Base-by-base conservation (phyloP, 2,113 vertebrate genomes). In the Gadus macrocephalus region DNA sequence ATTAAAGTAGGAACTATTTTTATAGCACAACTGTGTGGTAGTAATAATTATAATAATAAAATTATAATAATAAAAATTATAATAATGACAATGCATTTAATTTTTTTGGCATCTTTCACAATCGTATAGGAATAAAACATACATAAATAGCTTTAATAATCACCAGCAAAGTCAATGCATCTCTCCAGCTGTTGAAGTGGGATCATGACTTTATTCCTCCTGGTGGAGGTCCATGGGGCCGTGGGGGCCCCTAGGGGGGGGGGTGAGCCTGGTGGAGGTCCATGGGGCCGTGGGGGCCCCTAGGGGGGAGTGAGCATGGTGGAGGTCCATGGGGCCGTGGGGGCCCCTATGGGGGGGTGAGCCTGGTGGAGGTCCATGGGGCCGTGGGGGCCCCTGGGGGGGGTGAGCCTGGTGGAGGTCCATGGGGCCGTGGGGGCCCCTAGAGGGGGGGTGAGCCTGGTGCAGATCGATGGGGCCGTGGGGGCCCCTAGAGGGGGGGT, bases 191-290 rank as follows among this genome's bases (percentile, higher is more conserved):
- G 6, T 20, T 61, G n/a, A 19, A 61, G 11, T 61, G 59, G 38
- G 15, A 28, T 83, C 64, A 86, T 9, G 58, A 22, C 72, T 8
- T 71, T 84, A 75, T 3, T 82, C 74, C 67, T 83, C 83, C 25
- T 17, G 16, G 0, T 42, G 8, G 1, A 60, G 49, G 25, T 81
- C 70, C 0, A 8, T 19, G 58, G 53, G 53, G 53, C 35, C 12
- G 3, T 74, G 64, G 64, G 17, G 25, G 31, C 35, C 1, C 22
- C 8, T 42, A 66, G 8, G 1, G 42, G 53, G 4, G n/a, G 2
- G 20, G 65, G 49, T 22, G 66, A 64, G 0, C 15, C 2, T 67
- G 69, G 0, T 1, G 42, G 59, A 1, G 53, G 22, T 1, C 63
- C 69, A 20, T 42, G 55, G 15, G 25, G 25, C 25, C 25, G 2